Conservation (phyloP, 2,113 vertebrate species). For the Gasterosteus nipponicus region DNA sequence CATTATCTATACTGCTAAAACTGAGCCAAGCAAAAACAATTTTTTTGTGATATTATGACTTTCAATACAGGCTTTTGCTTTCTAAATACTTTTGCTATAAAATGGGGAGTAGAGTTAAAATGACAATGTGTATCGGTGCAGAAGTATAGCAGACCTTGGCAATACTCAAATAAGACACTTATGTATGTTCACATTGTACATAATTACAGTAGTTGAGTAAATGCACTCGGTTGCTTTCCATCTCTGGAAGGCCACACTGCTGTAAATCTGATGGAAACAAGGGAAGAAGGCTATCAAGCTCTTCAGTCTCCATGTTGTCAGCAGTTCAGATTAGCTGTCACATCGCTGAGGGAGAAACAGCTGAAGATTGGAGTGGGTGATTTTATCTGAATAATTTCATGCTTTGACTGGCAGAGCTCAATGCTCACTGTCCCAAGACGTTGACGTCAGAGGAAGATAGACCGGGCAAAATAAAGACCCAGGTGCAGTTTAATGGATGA, state of each 20-base stretch:
- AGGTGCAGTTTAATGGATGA: slow-evolving; percentile 40
- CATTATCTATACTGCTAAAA: background rate
- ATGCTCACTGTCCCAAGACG: slow-evolving; percentile 36
- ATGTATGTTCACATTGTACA: background rate
- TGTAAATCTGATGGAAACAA: slow-evolving; percentile 57
- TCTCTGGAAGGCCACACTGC: slow-evolving; percentile 28
- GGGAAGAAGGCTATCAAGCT: slow-evolving; percentile 60
- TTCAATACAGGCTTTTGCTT: background rate
- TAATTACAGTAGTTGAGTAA: slow-evolving; percentile 3
- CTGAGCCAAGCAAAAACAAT: background rate
- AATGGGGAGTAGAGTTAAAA: background rate
- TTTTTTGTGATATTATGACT: background rate
- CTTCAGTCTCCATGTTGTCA: slow-evolving; percentile 62
- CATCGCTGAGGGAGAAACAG: slow-evolving; percentile 64
- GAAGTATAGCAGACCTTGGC: background rate
- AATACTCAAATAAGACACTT: background rate
- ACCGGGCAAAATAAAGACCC: slow-evolving; percentile 46
- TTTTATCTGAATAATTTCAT: slow-evolving; percentile 79
- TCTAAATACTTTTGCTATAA: background rate
- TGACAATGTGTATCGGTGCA: background rate
- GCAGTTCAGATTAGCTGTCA: slow-evolving; percentile 75
- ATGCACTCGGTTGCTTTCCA: slow-evolving; percentile 23
- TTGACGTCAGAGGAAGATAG: slow-evolving; percentile 57
- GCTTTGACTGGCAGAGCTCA: slow-evolving; percentile 74
- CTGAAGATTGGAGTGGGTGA: slow-evolving; percentile 68